A percentile compares a stretch with the other conserved stretches of the same genome.
These are phyloP conservation scores for Lycorma delicatula DNA, from an alignment of 1,140 invertebrate genomes.

Conservation along the genomic window DNA sequence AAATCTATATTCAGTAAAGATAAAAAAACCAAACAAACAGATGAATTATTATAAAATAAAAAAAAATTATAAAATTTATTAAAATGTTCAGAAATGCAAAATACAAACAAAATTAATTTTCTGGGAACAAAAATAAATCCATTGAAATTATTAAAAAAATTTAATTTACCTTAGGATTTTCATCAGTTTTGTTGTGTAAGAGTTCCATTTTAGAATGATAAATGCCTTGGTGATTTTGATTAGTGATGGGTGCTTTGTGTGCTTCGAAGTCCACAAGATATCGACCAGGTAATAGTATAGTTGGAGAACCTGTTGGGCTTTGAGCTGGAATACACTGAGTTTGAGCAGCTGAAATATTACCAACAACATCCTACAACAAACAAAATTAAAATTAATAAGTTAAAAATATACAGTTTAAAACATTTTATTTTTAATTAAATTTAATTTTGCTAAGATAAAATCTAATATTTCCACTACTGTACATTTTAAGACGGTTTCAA, in stretches of 20 bases:
- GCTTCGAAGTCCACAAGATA: conserved; percentile 67
- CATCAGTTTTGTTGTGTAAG: conserved; percentile 57
- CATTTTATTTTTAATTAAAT: too few species aligned
- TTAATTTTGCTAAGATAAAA: too few species aligned
- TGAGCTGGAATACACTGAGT: conserved; percentile 48
- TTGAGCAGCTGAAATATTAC: conserved; percentile 57
- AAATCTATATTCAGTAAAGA: too few species aligned
- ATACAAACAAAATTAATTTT: too few species aligned
- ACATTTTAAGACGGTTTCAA: too few species aligned
- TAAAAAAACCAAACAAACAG: too few species aligned
- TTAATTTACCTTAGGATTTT: conserved; percentile 55
- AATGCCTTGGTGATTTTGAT: conserved; percentile 31
- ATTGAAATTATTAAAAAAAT: too few species aligned
- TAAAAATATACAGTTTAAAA: background rate
- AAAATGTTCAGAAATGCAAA: too few species aligned
- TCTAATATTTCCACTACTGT: too few species aligned
- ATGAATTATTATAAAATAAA: too few species aligned
- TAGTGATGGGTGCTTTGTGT: conserved; percentile 40
- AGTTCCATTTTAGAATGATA: conserved; percentile 72
- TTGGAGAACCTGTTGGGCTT: conserved; percentile 48
- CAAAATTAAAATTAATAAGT: background rate
- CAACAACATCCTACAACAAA: conserved; percentile 42
- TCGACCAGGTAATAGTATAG: conserved; percentile 41
- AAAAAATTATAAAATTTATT: too few species aligned
- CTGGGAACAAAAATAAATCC: too few species aligned